Base-by-base conservation (phyloP, 2,113 vertebrate genomes). In the Nestor notabilis region DNA sequence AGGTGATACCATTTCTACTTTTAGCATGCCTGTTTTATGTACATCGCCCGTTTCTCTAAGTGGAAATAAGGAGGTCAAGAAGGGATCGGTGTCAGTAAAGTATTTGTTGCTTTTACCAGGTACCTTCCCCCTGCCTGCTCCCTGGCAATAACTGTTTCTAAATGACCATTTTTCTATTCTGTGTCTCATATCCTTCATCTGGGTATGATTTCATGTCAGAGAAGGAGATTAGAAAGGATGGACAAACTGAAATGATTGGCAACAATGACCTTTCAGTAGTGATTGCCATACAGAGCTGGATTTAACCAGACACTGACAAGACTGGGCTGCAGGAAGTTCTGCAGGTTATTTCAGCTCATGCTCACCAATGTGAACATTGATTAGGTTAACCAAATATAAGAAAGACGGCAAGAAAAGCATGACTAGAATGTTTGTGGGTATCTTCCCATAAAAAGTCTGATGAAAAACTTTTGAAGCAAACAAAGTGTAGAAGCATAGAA, bases 311-410 rank as follows among this genome's bases (percentile, higher is more conserved):
- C 39, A 43, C 29, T 80, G 74, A 71, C 25, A 76, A 87, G 63
- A 69, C 13, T 55, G 47, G 61, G n/a, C 50, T 91, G 39, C 25
- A 39, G 53, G 12, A 94, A 25, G 3, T 66, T 92, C 39, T 92
- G 24, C 18, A 47, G 13, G 11, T 58, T 93, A 55, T 81, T 95
- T 52, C 70, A 83, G n/a, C 20, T 13, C 47, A 83, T 0, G 0
- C 5, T 58, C 37, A 84, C 58, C 44, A 47, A 37, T n/a, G 60
- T 68, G 89, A 91, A 92, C 17, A 5, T 27, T 89, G 75, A 91
- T 75, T 83, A 95, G 39, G 46, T 90, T 65, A 85, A 92, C 46
- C 55, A 91, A 95, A 89, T 66, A 71, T 18, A 64, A 83, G 66
- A 63, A 90, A 66, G 16, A 74, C 25, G 56, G 66, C 18, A 27